A percentile compares a stretch with the other conserved stretches of the same genome.
These are phyloP conservation scores for Miichthys miiuy DNA, from an alignment of 2,797 vertebrate genomes.

Conservation along the genomic window DNA sequence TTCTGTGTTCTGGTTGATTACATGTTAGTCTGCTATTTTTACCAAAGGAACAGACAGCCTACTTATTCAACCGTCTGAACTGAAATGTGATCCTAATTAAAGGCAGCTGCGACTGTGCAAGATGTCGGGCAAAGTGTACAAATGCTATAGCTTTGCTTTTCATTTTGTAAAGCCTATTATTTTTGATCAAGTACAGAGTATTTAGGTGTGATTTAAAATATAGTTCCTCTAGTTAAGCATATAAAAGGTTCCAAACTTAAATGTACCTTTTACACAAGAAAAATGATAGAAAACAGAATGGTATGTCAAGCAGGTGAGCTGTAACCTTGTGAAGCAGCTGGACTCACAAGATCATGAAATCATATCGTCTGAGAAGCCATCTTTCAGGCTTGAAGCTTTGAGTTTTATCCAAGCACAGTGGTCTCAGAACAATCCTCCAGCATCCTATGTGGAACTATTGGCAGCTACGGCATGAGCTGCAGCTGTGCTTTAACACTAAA, in stretches of 20 bases:
- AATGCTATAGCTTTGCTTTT: slow-evolving; percentile 6
- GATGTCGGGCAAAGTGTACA: slow-evolving; percentile 20
- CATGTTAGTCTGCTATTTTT: slow-evolving; percentile 58
- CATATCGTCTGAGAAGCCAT: too few relatives aligned
- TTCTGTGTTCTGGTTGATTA: slow-evolving; percentile 49
- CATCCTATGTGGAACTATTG: too few relatives aligned
- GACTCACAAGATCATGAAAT: too few relatives aligned
- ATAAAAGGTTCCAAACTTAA: neutral
- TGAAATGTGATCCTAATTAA: slow-evolving; percentile 58
- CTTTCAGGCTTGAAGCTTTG: too few relatives aligned
- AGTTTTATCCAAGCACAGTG: too few relatives aligned
- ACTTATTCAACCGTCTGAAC: slow-evolving; percentile 45
- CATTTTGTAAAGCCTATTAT: neutral
- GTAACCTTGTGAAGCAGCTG: too few relatives aligned
- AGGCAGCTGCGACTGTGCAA: slow-evolving; percentile 53
- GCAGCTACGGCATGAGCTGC: too few relatives aligned
- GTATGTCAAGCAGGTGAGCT: neutral
- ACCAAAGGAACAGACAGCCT: slow-evolving; percentile 32
- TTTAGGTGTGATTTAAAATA: slow-evolving; percentile 3
- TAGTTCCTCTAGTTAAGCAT: neutral
- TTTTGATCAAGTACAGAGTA: neutral
- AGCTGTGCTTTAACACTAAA: too few relatives aligned
- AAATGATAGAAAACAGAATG: neutral
- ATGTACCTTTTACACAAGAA: neutral
- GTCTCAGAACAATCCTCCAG: too few relatives aligned